These are phyloP conservation scores for Sciurus vulgaris DNA, from an alignment of 2,797 vertebrate genomes.

Conservation along the genomic window DNA sequence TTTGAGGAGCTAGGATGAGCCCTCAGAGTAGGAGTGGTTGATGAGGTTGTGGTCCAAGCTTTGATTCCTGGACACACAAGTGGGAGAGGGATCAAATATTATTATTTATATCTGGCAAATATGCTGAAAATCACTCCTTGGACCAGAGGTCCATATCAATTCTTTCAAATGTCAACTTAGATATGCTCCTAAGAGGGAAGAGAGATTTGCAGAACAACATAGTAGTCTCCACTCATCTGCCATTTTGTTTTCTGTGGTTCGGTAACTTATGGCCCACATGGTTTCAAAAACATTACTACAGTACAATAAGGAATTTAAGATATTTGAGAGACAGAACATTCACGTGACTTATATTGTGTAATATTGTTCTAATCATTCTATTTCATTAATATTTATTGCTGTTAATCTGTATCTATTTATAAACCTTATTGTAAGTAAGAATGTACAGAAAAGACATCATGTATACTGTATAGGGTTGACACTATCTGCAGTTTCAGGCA, in stretches of 20 bases:
- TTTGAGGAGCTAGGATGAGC: not conserved
- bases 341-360: too few relatives aligned
- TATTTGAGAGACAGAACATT: not conserved
- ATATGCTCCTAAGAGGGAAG: not conserved
- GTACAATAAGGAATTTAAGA: not conserved
- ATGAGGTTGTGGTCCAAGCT: not conserved
- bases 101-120: slow-evolving; percentile 11
- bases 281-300: not conserved
- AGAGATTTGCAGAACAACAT: not conserved
- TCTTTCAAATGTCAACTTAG: slow-evolving; percentile 7
- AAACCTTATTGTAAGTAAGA: not conserved
- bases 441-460: not conserved
- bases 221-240: not conserved
- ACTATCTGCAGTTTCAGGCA: not conserved
- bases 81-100: not conserved
- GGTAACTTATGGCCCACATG: not conserved
- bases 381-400: not conserved
- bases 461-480: not conserved
- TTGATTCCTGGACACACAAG: not conserved
- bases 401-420: not conserved
- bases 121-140: slow-evolving; percentile 28
- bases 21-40: not conserved
- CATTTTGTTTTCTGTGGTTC: not conserved
- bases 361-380: not conserved
- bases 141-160: not conserved